Conservation (phyloP, 92 coral and sea anemone genomes). For the Porites lobata region DNA sequence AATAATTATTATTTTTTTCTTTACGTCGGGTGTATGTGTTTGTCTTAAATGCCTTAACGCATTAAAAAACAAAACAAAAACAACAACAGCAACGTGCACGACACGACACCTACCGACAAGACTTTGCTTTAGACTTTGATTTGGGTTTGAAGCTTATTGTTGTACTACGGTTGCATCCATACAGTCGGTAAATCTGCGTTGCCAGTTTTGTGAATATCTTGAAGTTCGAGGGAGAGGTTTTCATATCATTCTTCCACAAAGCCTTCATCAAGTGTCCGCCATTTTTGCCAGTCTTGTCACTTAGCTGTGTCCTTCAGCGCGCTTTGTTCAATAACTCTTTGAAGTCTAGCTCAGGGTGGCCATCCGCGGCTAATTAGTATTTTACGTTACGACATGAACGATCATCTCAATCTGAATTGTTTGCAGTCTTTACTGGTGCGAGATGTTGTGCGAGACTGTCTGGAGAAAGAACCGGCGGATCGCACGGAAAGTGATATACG, state of each 20-base stretch:
- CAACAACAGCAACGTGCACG: too few relatives aligned
- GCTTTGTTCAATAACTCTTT: too few relatives aligned
- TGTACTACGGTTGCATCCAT: background rate
- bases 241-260: background rate
- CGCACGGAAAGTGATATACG: constrained; percentile 96
- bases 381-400: too few relatives aligned
- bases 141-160: background rate
- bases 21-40: too few relatives aligned
- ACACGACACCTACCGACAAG: too few relatives aligned
- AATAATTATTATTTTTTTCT: too few relatives aligned
- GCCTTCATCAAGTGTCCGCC: background rate
- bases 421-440: constrained; percentile 96
- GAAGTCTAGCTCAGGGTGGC: too few relatives aligned
- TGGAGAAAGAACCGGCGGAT: constrained; percentile 95
- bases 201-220: background rate
- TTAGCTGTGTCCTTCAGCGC: background rate
- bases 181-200: background rate
- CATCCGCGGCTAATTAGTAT: too few relatives aligned
- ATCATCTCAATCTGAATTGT: background rate
- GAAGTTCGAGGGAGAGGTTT: background rate
- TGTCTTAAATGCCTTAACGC: too few relatives aligned
- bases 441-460: constrained; percentile 97
- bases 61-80: too few relatives aligned
- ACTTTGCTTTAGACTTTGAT: too few relatives aligned
- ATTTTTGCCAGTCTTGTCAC: background rate